Percentiles rank a stretch among this genome's conserved stretches.
Evolutionary conservation across 2,797 vertebrate genomes (phyloP).

Genomic region (Gymnoscopelus microlampas): DNA sequence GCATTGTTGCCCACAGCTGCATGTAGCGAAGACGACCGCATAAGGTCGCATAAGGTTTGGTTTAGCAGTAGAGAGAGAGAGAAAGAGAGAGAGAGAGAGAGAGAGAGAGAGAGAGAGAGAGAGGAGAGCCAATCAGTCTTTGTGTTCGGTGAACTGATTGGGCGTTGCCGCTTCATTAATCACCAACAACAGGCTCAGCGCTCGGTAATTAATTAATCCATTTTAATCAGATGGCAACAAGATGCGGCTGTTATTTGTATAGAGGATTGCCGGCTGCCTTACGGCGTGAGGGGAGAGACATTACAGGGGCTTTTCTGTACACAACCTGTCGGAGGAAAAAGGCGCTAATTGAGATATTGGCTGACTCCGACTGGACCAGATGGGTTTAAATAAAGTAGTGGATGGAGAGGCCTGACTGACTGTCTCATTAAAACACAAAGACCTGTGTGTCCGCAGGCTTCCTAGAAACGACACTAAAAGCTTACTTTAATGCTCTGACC

Average conservation of each 20-base stretch:
- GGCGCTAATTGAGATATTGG: constrained; percentile 68
- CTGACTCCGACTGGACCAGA: constrained; percentile 41
- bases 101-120: background rate
- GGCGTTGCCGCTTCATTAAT: constrained; percentile 73
- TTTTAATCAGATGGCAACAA: constrained; percentile 76
- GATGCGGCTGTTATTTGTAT: constrained; percentile 60
- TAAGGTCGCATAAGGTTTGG: constrained; percentile 12
- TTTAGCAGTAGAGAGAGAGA: constrained; percentile 8
- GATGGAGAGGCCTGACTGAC: constrained; percentile 18
- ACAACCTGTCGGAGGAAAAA: constrained; percentile 41
- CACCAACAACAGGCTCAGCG: constrained; percentile 70
- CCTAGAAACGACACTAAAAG: no score
- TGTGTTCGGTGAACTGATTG: constrained; percentile 64
- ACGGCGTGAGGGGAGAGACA: constrained; percentile 44
- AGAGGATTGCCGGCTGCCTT: constrained; percentile 36
- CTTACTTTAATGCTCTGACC: no score
- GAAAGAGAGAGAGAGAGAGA: background rate
- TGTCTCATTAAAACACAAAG: constrained; percentile 44
- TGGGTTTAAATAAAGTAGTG: constrained; percentile 41
- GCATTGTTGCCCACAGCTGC: no score
- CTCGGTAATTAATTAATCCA: constrained; percentile 73
- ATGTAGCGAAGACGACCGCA: background rate
- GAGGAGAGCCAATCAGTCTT: constrained; percentile 50
- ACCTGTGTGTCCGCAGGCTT: background rate
- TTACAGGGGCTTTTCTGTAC: constrained; percentile 38